Percentiles rank a stretch among this genome's conserved stretches.
These are phyloP conservation scores for Phallusia fumigata DNA, from an alignment of 23 tunicate genomes.

Conservation along the genomic window DNA sequence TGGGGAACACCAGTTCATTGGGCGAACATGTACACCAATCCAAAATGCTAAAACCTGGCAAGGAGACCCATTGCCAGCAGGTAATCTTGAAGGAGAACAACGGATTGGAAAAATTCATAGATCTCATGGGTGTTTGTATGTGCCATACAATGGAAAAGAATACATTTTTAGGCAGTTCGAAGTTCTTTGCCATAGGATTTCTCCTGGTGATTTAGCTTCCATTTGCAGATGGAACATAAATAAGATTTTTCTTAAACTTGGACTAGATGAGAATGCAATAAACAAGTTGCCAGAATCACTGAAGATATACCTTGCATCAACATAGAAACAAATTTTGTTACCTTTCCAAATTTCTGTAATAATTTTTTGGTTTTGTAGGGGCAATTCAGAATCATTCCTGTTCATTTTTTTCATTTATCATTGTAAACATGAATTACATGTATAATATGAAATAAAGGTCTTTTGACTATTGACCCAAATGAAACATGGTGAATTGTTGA, in stretches of 20 bases:
- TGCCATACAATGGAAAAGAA: conserved; percentile 53
- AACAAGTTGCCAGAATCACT: background rate
- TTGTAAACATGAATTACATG: too few relatives aligned
- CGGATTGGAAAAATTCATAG: conserved; percentile 51
- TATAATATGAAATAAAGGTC: too few relatives aligned
- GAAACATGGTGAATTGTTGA: too few relatives aligned
- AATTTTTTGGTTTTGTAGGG: too few relatives aligned
- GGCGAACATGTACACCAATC: conserved; percentile 47
- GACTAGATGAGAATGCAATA: background rate
- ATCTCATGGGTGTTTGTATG: conserved; percentile 59
- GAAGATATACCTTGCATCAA: background rate
- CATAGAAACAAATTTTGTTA: background rate
- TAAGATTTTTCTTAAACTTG: background rate
- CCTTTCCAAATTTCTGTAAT: background rate
- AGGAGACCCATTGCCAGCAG: conserved; percentile 5
- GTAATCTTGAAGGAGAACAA: background rate
- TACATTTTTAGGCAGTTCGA: conserved; percentile 49
- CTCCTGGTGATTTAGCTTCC: conserved; percentile 34
- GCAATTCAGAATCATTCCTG: too few relatives aligned
- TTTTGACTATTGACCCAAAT: too few relatives aligned
- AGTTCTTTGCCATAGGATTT: conserved; percentile 37
- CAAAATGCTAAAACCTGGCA: conserved; percentile 43
- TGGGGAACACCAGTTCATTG: conserved; percentile 35
- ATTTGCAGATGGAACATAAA: conserved; percentile 51
- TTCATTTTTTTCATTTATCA: too few relatives aligned